Conservation (phyloP, 2,888 invertebrate species). For the Drosophila setosimentum region DNA sequence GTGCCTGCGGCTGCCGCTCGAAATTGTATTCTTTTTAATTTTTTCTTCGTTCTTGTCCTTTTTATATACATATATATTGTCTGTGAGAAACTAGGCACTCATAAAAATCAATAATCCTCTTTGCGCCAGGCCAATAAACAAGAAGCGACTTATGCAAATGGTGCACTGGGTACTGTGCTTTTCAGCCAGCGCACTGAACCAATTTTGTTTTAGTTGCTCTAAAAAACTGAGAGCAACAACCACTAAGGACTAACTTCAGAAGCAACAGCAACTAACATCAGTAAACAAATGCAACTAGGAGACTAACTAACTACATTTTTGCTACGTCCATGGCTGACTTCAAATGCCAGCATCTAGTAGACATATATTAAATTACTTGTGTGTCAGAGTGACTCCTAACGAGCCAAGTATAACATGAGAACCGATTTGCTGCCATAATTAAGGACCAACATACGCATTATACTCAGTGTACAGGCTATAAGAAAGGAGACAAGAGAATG, state of each 20-base stretch:
- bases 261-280: not conserved
- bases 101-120: slow-evolving; percentile 77
- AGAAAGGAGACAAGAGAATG: slow-evolving; percentile 6
- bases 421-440: slow-evolving; percentile 50
- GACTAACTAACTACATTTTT: not conserved
- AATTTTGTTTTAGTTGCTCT: slow-evolving; percentile 68
- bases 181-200: slow-evolving; percentile 16
- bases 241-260: slow-evolving; percentile 52
- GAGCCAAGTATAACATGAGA: slow-evolving; percentile 51
- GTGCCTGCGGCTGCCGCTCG: slow-evolving; percentile 52
- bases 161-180: slow-evolving; percentile 3
- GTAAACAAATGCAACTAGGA: slow-evolving; percentile 3
- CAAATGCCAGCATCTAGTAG: slow-evolving; percentile 31
- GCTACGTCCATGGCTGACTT: slow-evolving; percentile 16
- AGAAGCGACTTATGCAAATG: slow-evolving; percentile 56
- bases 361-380: slow-evolving; percentile 72
- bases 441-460: slow-evolving; percentile 21
- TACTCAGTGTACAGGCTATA: slow-evolving; percentile 11
- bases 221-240: slow-evolving; percentile 33
- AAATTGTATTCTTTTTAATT: slow-evolving; percentile 46
- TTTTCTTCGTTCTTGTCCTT: slow-evolving; percentile 19
- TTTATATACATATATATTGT: not conserved
- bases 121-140: slow-evolving; percentile 63
- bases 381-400: slow-evolving; percentile 47
- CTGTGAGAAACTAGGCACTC: slow-evolving; percentile 37